These are phyloP conservation scores for Phainopepla nitens DNA, from an alignment of 2,113 vertebrate genomes.

Conservation along the genomic window DNA sequence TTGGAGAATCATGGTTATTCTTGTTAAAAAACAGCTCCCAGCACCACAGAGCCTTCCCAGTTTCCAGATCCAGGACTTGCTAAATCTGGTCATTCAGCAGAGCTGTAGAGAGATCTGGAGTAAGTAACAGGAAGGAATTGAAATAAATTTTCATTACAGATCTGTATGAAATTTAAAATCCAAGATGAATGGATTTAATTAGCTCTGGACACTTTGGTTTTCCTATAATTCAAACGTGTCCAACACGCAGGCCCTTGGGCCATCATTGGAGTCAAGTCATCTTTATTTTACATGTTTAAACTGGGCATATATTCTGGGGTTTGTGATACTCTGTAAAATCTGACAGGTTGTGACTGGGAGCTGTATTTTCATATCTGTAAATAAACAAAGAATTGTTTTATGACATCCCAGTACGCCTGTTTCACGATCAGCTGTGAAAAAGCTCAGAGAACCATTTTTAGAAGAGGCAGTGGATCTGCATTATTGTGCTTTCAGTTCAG, in stretches of 20 bases:
- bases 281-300: constrained; percentile 20
- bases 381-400: constrained; percentile 12
- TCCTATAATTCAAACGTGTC: not conserved
- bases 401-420: not conserved
- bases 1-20: not conserved
- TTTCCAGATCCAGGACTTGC: not conserved
- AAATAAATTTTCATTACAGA: constrained; percentile 11
- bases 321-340: not conserved
- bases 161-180: not conserved
- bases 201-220: constrained; percentile 2
- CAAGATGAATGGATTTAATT: constrained; percentile 47
- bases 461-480: not conserved
- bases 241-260: not conserved
- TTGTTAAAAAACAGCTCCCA: not conserved
- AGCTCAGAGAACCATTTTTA: not conserved
- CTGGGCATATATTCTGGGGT: not conserved
- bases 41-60: not conserved
- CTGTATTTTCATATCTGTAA: constrained; percentile 28
- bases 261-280: not conserved
- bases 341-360: not conserved
- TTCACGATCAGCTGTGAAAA: not conserved
- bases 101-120: not conserved
- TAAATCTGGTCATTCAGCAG: not conserved
- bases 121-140: not conserved
- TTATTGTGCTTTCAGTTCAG: not conserved